Conservation (phyloP, 2,797 vertebrate genomes). For the Platalea minor region DNA sequence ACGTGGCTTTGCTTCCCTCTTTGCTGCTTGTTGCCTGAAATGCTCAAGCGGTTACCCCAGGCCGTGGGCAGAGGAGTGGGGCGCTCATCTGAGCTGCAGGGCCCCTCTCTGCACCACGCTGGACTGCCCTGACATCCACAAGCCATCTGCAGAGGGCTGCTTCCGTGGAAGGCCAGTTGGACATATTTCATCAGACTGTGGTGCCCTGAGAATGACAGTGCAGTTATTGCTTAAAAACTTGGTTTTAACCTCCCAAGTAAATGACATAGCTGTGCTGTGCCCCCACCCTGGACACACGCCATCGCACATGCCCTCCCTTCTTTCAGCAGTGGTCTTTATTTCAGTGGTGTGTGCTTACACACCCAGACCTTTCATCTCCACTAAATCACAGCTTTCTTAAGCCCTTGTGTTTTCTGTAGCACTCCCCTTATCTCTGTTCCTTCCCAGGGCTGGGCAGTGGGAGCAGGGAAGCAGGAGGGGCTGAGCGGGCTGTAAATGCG, state of each 20-base stretch:
- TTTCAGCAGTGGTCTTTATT: not conserved
- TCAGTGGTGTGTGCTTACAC: not conserved
- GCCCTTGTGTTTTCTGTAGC: constrained; percentile 31
- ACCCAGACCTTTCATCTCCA: constrained; percentile 19
- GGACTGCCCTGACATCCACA: fast-evolving
- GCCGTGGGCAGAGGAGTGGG: not conserved
- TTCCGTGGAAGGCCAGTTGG: not conserved
- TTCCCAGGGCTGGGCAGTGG: constrained; percentile 17
- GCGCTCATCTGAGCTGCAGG: not conserved
- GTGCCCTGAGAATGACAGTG: not conserved
- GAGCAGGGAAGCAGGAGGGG: constrained; percentile 4
- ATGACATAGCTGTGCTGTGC: not conserved
- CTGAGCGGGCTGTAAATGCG: not conserved
- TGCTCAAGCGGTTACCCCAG: not conserved
- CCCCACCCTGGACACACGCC: not conserved
- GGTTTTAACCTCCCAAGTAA: not conserved
- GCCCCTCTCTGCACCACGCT: not conserved
- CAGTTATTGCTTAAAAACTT: not conserved
- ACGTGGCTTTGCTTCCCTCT: not conserved
- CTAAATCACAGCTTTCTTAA: constrained; percentile 45
- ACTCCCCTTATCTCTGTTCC: constrained; percentile 50
- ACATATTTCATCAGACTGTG: not conserved
- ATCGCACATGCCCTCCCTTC: not conserved
- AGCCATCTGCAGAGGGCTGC: not conserved
- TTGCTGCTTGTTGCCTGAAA: not conserved